Evolutionary conservation across 2,113 vertebrate species (phyloP).

Genomic region (Alethe castanea): DNA sequence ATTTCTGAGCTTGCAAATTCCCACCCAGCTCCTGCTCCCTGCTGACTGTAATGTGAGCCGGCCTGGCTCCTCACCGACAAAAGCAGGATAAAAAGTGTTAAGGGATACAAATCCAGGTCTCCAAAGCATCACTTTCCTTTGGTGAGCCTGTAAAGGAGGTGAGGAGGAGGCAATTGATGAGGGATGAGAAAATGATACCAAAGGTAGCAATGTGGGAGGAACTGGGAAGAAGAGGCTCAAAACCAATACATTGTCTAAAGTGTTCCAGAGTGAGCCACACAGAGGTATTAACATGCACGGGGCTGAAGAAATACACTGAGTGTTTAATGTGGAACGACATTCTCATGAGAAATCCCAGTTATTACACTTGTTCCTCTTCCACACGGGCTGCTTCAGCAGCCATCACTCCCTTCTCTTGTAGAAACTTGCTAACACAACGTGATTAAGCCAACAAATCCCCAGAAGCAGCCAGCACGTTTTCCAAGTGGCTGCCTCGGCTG

Average conservation of each 20-base stretch:
- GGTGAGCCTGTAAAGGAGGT: not conserved
- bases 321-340: not conserved
- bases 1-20: not conserved
- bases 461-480: constrained; percentile 20
- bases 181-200: not conserved
- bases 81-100: not conserved
- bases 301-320: not conserved
- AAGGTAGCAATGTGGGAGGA: not conserved
- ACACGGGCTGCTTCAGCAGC: not conserved
- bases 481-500: constrained; percentile 21
- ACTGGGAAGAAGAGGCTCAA: not conserved
- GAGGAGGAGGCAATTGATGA: not conserved
- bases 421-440: not conserved
- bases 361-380: not conserved
- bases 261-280: not conserved
- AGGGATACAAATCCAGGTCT: not conserved
- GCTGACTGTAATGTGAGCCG: rapidly evolving
- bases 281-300: not conserved
- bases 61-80: not conserved
- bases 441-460: not conserved
- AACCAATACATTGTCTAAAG: not conserved
- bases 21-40: not conserved
- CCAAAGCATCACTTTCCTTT: not conserved
- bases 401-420: not conserved
- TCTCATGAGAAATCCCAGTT: not conserved